Conservation (phyloP, 2,888 invertebrate genomes). For the Sesia apiformis region DNA sequence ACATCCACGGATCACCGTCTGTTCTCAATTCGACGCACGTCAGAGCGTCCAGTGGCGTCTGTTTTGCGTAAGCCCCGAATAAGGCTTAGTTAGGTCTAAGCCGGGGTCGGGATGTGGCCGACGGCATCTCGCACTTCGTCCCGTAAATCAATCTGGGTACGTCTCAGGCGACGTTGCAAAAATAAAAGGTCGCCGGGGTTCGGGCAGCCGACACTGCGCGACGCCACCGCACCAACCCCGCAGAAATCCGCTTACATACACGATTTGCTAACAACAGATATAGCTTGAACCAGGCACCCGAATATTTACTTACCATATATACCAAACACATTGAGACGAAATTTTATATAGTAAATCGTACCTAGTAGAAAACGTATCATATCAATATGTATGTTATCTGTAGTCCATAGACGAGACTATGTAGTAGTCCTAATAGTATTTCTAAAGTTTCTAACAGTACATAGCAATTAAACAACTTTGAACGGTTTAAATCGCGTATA, state of each 20-base stretch:
- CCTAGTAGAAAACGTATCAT: too few relatives aligned
- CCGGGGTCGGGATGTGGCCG: constrained; percentile 35
- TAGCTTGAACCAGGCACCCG: too few relatives aligned
- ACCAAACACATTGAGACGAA: too few relatives aligned
- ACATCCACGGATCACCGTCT: constrained; percentile 13
- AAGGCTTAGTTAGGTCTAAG: constrained; percentile 60
- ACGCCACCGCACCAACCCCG: constrained; percentile 6
- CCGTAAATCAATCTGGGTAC: constrained; percentile 62
- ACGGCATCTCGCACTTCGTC: constrained; percentile 49
- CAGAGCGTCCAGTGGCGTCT: constrained; percentile 45
- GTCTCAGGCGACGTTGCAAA: constrained; percentile 55
- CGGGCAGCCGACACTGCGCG: neutral
- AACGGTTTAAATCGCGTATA: too few relatives aligned
- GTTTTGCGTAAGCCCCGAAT: constrained; percentile 59
- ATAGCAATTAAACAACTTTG: too few relatives aligned
- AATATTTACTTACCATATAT: too few relatives aligned
- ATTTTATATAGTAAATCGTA: too few relatives aligned
- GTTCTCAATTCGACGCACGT: constrained; percentile 52
- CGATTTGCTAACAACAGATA: constrained; percentile 1
- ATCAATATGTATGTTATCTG: too few relatives aligned
- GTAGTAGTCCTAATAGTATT: too few relatives aligned
- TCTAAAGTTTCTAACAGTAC: too few relatives aligned
- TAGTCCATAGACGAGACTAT: too few relatives aligned
- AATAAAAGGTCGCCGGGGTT: constrained; percentile 40
- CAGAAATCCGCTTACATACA: constrained; percentile 22